Conservation (phyloP, 1,140 invertebrate genomes). For the Trissolcus basalis region DNA sequence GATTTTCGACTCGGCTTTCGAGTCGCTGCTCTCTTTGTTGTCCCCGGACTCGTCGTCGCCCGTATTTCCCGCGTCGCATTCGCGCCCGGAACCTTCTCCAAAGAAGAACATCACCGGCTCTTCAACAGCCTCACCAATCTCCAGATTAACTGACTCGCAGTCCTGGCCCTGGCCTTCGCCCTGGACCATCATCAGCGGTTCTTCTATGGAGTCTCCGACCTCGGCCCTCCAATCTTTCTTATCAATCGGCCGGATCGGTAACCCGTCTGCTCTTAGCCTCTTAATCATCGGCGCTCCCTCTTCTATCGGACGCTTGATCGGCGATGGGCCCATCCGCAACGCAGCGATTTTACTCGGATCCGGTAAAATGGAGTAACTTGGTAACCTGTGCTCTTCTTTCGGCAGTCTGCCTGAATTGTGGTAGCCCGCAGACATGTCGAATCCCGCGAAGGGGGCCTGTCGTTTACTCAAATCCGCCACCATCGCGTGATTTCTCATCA, state of each 20-base stretch:
- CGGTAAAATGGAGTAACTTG: constrained; percentile 70
- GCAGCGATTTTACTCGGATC: constrained; percentile 72
- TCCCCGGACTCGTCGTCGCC: constrained; percentile 64
- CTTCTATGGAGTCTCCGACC: constrained; percentile 83
- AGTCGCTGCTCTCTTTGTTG: constrained; percentile 67
- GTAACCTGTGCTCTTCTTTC: constrained; percentile 70
- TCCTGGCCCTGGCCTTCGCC: constrained; percentile 85
- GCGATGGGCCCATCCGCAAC: constrained; percentile 62
- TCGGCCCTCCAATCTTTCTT: constrained; percentile 73
- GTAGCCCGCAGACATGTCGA: constrained; percentile 67
- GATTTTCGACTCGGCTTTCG: constrained; percentile 59
- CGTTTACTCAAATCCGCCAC: constrained; percentile 72
- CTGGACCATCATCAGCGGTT: constrained; percentile 83
- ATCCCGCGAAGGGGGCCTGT: constrained; percentile 65
- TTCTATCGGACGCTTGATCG: constrained; percentile 69
- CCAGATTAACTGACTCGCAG: constrained; percentile 79
- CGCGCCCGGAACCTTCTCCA: constrained; percentile 83
- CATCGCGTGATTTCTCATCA: constrained; percentile 71
- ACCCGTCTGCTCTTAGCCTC: constrained; percentile 67
- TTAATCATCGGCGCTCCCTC: constrained; percentile 65
- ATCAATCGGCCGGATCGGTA: constrained; percentile 65
- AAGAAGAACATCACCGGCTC: constrained; percentile 83
- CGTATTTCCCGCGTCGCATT: constrained; percentile 83
- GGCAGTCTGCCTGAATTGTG: constrained; percentile 59
- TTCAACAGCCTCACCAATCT: constrained; percentile 81